Conservation (phyloP, 92 coral and sea anemone genomes). For the Ricordea florida region DNA sequence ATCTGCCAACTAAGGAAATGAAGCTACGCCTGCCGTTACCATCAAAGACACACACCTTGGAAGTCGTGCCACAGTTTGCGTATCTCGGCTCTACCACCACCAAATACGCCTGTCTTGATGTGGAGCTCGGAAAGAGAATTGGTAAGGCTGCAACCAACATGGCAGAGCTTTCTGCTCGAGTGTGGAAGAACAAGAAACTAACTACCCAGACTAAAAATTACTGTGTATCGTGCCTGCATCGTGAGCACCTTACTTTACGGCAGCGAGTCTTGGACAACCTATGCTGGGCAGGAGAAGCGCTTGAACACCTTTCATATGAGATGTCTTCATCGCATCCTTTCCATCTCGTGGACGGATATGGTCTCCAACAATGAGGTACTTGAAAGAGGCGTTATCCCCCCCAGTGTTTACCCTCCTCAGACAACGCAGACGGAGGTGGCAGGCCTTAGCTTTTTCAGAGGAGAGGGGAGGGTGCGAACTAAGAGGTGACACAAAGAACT, state of each 20-base stretch:
- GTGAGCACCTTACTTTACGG: neutral
- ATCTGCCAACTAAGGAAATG: neutral
- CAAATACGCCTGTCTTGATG: neutral
- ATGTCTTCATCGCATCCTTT: too few relatives aligned
- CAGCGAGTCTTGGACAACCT: constrained; percentile 30
- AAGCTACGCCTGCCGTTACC: neutral
- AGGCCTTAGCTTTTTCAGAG: too few relatives aligned
- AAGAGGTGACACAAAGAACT: too few relatives aligned
- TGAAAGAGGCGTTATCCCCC: too few relatives aligned
- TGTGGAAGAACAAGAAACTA: neutral
- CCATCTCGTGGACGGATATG: too few relatives aligned
- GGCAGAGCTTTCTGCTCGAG: neutral
- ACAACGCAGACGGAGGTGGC: too few relatives aligned
- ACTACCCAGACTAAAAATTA: neutral
- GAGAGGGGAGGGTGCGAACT: too few relatives aligned
- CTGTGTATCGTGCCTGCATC: neutral
- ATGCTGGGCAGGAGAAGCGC: constrained; percentile 23
- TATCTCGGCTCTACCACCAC: constrained; percentile 4
- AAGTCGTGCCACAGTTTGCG: neutral
- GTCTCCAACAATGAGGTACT: too few relatives aligned
- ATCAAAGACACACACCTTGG: constrained; percentile 1
- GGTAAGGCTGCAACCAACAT: too few relatives aligned
- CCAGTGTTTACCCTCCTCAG: too few relatives aligned
- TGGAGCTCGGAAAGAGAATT: neutral
- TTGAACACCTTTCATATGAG: too few relatives aligned